Base-by-base conservation (phyloP, 2,113 vertebrate species). In the Clinocottus analis region DNA sequence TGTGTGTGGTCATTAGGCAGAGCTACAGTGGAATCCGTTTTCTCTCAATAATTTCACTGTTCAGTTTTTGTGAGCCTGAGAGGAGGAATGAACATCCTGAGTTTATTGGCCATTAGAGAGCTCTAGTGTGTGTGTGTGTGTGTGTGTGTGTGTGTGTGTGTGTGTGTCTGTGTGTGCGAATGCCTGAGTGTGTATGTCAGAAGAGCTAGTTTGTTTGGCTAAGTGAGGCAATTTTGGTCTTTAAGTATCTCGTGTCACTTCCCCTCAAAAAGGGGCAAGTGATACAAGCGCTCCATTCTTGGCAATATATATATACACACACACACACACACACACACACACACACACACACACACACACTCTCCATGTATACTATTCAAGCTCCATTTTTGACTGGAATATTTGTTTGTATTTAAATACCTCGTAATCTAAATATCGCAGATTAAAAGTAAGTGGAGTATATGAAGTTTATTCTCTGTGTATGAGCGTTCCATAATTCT, bases 91-190 rank as follows among this genome's bases (percentile, higher is more conserved):
- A 89, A 90, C 91, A 92, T 94, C 87, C 86, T 91, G 91, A 86
- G 74, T 95, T 94, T 93, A 94, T 90, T 92, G 93, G 93, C 89
- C 90, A 92, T 94, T 93, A 93, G 91, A 92, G 92, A 80, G 55
- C 75, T 77, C 65, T 66, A 80, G 35, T 33, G 56, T 69, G 74
- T 68, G 78, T 69, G 75, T 72, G 68, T 37, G 72, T 51, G 78
- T 66, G 70, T 72, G 45, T 47, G 55, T 45, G 72, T 55, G 72
- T 61, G 67, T 37, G 63, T 41, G 51, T 64, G 61, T n/a, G 68
- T 39, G 70, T 14, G 75, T 55, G 49, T 14, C 60, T 51, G 65
- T 56, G 53, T 53, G 25, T 29, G 43, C 41, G 63, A 12, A 53
- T 37, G 35, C 21, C 49, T 55, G 68, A 65, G 60, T 53, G 61